Base-by-base conservation (phyloP, 2,888 invertebrate genomes). In the Ormyrus pomaceus region DNA sequence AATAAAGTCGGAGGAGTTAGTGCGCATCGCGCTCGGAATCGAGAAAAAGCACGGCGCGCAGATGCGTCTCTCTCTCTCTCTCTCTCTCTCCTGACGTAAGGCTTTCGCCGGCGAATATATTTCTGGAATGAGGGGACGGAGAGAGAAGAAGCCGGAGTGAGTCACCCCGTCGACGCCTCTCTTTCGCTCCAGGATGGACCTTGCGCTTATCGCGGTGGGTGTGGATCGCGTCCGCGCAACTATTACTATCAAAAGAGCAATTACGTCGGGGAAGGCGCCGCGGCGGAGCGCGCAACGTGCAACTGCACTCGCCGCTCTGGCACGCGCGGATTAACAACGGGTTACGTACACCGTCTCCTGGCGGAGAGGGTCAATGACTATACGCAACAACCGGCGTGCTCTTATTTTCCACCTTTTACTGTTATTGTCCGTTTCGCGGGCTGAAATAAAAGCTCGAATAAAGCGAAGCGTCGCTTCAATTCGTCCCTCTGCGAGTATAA, bases 181-280 rank as follows among this genome's bases (percentile, higher is more conserved):
- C 19, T 19, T 19, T 19, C 13, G 13, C 13, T 0, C 13, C 0
- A 13, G 45, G 13, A 45, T 46, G 46, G 11, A 48, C 64, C n/a
- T 10, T 4, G 8, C 13, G 48, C 71, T 71, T 71, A 71, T 65
- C 73, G 64, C 46, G 10, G 61, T 62, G 48, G 9, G 19, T 45
- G 10, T 61, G 46, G 8, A 61, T 53, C 34, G 34, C 48, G 69
- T 70, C 48, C 58, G 50, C 58, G n/a, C 58, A 65, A 74, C 73
- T 62, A 58, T 66, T 61, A 34, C 61, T 78, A 64, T 79, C 74
- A 65, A 69, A 74, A 56, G 46, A 58, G 64, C 50, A 79, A 74
- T 79, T 70, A 79, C 64, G 62, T 62, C 68, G 68, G 6, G 48
- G 48, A 65, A 19, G 19, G 58, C 10, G 19, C 19, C 19, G 10